Base-by-base conservation (phyloP, 1,140 invertebrate genomes). In the Trachymyrmex septentrionalis region DNA sequence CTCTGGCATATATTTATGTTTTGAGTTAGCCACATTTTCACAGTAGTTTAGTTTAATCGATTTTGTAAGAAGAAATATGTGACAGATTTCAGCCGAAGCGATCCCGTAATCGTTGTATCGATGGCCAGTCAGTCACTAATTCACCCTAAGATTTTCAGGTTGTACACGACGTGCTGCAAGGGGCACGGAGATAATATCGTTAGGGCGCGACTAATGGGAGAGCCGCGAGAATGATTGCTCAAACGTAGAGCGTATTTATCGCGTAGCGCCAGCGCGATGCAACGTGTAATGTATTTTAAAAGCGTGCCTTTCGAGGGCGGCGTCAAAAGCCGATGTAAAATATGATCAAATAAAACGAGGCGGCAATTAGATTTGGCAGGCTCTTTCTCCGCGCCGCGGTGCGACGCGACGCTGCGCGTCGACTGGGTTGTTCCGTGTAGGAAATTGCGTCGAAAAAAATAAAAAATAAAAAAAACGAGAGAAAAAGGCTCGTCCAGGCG, bases 261-360 rank as follows among this genome's bases (percentile, higher is more conserved):
- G 80, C 76, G 66, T 78, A 87, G 71, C 89, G 48, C 59, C 67
- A 63, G 75, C 19, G 24, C 73, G 38, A 71, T 67, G 76, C 86
- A 88, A 86, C 90, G 90, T 91, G 86, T 91, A 91, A 91, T 91
- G 87, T 91, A 91, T 91, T 91, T 91, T 91, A 91, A 91, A 91
- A 91, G 90, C 90, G 84, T 89, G 90, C 90, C 89, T 91, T 91
- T 75, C 90, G 85, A 89, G 90, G 89, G 89, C 66, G 89, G 89
- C 89, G 89, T 91, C 85, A 91, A 91, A 91, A 91, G 90, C 90
- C 89, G 90, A 91, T 91, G 88, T 87, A 91, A 91, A 91, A 91
- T 91, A 91, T 91, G 90, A 91, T 91, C 90, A 91, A 91, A 91
- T 91, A 91, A 91, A 91, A 84, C 87, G 90, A 75, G 67, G 89